These are phyloP conservation scores for Pseudomyrmex cubaensis DNA, from an alignment of 1,140 invertebrate species.

Conservation along the genomic window DNA sequence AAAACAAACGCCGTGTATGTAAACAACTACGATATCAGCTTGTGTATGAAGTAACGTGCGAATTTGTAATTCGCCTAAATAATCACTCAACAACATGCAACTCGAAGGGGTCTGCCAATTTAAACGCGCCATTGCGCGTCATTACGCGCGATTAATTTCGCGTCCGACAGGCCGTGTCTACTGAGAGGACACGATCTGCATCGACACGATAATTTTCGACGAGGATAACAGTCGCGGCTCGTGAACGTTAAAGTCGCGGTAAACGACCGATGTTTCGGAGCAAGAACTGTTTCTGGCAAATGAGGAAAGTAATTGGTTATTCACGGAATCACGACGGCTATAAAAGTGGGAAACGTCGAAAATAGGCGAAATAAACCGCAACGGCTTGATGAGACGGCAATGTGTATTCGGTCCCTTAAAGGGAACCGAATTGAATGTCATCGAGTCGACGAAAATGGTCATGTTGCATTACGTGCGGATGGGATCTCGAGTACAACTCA, in stretches of 20 bases:
- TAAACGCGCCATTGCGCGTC: background rate
- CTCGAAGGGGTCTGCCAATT: background rate
- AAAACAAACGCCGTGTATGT: background rate
- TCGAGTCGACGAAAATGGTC: too few relatives aligned
- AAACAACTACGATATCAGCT: too few relatives aligned
- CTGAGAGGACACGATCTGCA: background rate
- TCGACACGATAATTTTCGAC: too few relatives aligned
- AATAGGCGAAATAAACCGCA: background rate
- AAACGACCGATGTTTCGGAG: slow-evolving; percentile 23
- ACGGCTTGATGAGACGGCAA: too few relatives aligned
- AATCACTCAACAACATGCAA: too few relatives aligned
- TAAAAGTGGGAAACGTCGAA: background rate
- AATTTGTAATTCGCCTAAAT: too few relatives aligned
- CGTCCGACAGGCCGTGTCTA: background rate
- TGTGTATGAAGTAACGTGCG: too few relatives aligned
- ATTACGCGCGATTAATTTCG: slow-evolving; percentile 1
- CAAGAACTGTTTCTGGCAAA: background rate
- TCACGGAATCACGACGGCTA: background rate
- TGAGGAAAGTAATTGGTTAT: background rate
- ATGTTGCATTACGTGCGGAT: background rate
- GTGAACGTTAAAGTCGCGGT: background rate
- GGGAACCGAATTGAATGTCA: too few relatives aligned
- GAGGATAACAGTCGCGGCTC: background rate
- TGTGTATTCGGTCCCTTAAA: too few relatives aligned
- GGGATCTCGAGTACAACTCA: too few relatives aligned